phyloP scores from a whole-genome alignment of 2,888 invertebrate genomes.

The Panzeria rudis region DNA sequence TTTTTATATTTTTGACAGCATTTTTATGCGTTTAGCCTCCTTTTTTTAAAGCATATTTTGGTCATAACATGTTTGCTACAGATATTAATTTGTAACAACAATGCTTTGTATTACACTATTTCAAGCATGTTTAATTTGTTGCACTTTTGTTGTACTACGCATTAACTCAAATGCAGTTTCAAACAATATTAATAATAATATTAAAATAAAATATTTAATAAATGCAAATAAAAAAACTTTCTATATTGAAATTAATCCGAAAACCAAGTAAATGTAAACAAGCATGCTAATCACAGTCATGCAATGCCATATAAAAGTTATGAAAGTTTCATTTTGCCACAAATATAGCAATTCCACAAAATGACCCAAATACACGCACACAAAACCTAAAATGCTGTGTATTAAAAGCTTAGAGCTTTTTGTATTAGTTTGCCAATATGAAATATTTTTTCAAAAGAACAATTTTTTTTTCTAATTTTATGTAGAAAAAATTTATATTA shows the following conservation, averaged over 20 bases:
- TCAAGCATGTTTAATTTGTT: too few relatives aligned
- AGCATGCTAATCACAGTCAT: not conserved
- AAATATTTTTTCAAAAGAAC: conserved; percentile 9
- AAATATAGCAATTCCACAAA: not conserved
- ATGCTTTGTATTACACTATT: too few relatives aligned
- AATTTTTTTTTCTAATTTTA: conserved; percentile 25
- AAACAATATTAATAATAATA: too few relatives aligned
- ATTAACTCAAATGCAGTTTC: too few relatives aligned
- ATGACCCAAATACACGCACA: not conserved
- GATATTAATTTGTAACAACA: too few relatives aligned
- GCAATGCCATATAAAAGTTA: conserved; percentile 22
- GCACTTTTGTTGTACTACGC: too few relatives aligned
- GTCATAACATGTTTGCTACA: too few relatives aligned
- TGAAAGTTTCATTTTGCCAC: conserved; percentile 7
- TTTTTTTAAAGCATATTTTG: too few relatives aligned
- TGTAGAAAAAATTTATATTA: conserved; percentile 43
- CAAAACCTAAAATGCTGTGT: not conserved
- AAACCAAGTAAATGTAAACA: not conserved
- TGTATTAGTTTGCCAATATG: conserved; percentile 3
- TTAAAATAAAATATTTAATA: too few relatives aligned
- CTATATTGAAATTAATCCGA: not conserved
- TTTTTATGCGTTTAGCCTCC: too few relatives aligned
- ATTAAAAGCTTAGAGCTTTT: conserved; percentile 36
- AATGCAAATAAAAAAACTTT: too few relatives aligned
- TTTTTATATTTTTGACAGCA: too few relatives aligned